phyloP scores from a whole-genome alignment of 2,797 vertebrate species.

The Etheostoma nigrum region DNA sequence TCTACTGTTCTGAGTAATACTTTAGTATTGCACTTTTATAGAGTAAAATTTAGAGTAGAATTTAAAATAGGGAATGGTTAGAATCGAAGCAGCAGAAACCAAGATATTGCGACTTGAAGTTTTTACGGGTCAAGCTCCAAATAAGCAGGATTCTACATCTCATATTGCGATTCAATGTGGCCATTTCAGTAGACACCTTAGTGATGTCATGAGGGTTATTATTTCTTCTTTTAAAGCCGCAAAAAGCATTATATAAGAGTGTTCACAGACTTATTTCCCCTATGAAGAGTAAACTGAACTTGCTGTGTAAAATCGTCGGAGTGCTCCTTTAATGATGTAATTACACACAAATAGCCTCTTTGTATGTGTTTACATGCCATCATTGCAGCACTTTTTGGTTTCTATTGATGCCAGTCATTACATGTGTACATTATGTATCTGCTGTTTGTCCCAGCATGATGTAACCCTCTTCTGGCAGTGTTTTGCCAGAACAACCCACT shows the following conservation, averaged over 20 bases:
- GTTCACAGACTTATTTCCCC: no score
- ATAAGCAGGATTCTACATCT: neutral
- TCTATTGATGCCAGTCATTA: neutral
- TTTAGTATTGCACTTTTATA: neutral
- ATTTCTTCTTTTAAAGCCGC: no score
- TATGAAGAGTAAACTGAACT: no score
- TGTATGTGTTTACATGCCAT: neutral
- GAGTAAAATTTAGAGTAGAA: no score
- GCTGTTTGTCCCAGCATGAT: neutral
- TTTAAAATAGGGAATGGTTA: neutral
- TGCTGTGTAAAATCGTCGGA: no score
- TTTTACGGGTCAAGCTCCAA: neutral
- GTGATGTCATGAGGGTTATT: no score
- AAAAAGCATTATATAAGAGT: no score
- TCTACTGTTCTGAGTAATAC: neutral
- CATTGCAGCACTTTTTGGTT: neutral
- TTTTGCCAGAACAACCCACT: neutral
- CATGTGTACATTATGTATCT: neutral
- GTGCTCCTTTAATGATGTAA: neutral
- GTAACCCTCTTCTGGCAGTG: neutral
- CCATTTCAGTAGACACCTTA: neutral
- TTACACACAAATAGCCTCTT: neutral
- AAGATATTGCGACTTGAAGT: neutral
- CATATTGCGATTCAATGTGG: neutral
- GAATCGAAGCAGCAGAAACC: neutral